Conservation (phyloP, 2,797 vertebrate species). For the Propithecus deckenii region DNA sequence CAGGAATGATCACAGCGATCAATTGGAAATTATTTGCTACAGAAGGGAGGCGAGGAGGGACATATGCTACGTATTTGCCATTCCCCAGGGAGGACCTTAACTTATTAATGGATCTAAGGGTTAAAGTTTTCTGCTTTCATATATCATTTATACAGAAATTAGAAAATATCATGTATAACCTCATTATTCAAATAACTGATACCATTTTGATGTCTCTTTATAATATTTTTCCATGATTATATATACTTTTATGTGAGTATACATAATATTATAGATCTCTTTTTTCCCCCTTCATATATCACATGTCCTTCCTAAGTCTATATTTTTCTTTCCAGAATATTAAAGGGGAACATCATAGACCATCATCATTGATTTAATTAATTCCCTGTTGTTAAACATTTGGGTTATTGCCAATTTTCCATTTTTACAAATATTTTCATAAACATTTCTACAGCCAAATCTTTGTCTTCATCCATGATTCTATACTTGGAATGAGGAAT, state of each 20-base stretch:
- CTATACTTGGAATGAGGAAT: neutral
- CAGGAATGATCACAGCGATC: accelerated
- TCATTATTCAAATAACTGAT: neutral
- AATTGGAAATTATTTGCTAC: neutral
- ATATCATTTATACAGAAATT: neutral
- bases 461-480: neutral
- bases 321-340: neutral
- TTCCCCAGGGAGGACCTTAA: neutral
- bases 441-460: neutral
- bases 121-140: neutral
- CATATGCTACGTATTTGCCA: neutral
- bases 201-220: neutral
- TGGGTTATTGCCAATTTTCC: neutral
- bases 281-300: neutral
- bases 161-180: neutral
- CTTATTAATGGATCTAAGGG: neutral
- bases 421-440: neutral
- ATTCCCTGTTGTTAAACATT: neutral
- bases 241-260: neutral
- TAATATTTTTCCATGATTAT: neutral
- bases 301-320: neutral
- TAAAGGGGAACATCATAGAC: neutral
- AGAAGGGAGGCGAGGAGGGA: neutral
- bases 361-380: neutral
- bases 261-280: neutral